These are phyloP conservation scores for Peromyscus leucopus DNA, from an alignment of 2,113 vertebrate genomes.

Conservation along the genomic window DNA sequence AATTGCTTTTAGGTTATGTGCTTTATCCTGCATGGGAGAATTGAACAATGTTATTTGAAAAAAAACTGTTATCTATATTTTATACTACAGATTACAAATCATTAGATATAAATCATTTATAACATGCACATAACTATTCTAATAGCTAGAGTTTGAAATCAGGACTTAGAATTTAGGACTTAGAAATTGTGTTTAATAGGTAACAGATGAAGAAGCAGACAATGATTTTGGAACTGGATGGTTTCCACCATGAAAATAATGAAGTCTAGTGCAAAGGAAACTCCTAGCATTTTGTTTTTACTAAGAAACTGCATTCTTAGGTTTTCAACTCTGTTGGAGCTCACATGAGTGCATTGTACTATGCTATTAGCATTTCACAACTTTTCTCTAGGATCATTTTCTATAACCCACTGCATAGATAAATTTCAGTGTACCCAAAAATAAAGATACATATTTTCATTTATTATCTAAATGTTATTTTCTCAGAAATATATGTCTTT, in stretches of 20 bases:
- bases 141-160: slow-evolving; percentile 2
- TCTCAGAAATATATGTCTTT: neutral
- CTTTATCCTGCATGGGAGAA: slow-evolving; percentile 45
- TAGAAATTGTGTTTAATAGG: slow-evolving; percentile 1
- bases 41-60: slow-evolving; percentile 65
- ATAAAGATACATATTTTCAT: neutral
- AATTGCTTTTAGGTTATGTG: slow-evolving; percentile 68
- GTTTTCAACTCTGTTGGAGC: slow-evolving; percentile 14
- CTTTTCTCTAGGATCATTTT: neutral
- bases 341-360: neutral
- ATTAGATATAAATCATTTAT: slow-evolving; percentile 63
- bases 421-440: neutral
- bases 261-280: slow-evolving; percentile 20
- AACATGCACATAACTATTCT: slow-evolving; percentile 53
- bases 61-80: slow-evolving; percentile 71
- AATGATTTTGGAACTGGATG: slow-evolving; percentile 57
- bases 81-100: neutral
- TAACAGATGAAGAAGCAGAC: slow-evolving; percentile 7
- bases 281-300: slow-evolving; percentile 48
- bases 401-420: neutral
- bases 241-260: slow-evolving; percentile 29
- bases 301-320: slow-evolving; percentile 31
- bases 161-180: slow-evolving; percentile 30
- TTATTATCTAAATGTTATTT: neutral
- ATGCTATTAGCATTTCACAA: slow-evolving; percentile 49